Percentiles rank a stretch among this genome's conserved stretches.
phyloP scores from a whole-genome alignment of 2,797 vertebrate genomes.

The Glyptemys insculpta region DNA sequence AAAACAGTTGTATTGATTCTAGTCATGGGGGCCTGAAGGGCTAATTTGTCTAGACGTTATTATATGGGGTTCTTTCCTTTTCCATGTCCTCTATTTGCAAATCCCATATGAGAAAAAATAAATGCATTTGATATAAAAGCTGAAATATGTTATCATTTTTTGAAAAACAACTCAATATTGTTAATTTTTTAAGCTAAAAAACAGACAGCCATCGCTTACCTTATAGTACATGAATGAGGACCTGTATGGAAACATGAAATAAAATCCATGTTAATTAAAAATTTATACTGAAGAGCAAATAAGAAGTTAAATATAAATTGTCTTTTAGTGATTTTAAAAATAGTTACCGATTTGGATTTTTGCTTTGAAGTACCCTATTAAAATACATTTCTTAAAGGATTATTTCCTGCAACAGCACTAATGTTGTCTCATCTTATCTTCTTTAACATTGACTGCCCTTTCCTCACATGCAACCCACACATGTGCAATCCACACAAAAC shows the following conservation, averaged over 20 bases:
- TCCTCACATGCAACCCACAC: background rate
- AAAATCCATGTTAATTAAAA: background rate
- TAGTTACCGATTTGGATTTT: conserved; percentile 18
- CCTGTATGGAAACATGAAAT: background rate
- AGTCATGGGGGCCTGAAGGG: background rate
- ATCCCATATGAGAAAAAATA: background rate
- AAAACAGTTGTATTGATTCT: background rate
- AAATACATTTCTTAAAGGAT: background rate
- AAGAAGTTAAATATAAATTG: conserved; percentile 25
- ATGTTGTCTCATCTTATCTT: conserved; percentile 20
- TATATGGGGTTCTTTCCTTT: background rate
- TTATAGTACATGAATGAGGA: background rate
- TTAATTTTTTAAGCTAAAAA: background rate
- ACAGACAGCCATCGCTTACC: background rate
- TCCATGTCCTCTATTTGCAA: background rate
- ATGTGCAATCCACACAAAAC: background rate
- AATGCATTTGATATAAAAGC: background rate
- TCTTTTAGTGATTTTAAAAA: background rate
- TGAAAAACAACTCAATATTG: background rate
- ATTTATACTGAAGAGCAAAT: background rate
- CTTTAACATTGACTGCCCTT: background rate
- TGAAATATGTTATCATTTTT: background rate
- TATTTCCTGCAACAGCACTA: background rate
- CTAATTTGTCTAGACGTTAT: background rate
- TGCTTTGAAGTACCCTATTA: conserved; percentile 23